phyloP scores from a whole-genome alignment of 2,113 vertebrate genomes.

The Oryzias curvinotus region DNA sequence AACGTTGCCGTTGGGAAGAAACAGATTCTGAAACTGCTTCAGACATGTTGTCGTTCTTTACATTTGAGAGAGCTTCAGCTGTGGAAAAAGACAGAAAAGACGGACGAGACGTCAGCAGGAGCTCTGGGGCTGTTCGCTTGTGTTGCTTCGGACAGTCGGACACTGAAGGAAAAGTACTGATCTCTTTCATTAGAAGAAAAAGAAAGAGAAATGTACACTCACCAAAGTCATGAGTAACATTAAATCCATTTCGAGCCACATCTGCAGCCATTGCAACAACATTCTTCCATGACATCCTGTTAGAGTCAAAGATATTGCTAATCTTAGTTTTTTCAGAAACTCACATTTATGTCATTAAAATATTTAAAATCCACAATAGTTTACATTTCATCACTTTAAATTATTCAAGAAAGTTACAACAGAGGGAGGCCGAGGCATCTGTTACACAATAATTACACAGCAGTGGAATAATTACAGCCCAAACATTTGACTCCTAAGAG shows the following conservation, averaged over 20 bases:
- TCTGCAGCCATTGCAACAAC: slow-evolving; percentile 83
- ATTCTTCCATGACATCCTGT: slow-evolving; percentile 87
- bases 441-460: slow-evolving; percentile 43
- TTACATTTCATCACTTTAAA: neutral
- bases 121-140: neutral
- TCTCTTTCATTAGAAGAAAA: no score
- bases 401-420: neutral
- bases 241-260: slow-evolving; percentile 91
- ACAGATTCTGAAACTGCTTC: slow-evolving; percentile 83
- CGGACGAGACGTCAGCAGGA: neutral
- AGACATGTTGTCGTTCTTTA: slow-evolving; percentile 81
- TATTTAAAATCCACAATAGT: neutral
- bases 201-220: slow-evolving; percentile 7
- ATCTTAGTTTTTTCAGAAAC: neutral
- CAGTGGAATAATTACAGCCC: slow-evolving; percentile 36
- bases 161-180: no score
- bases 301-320: slow-evolving; percentile 13
- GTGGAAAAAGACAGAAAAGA: slow-evolving; percentile 13
- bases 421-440: slow-evolving; percentile 12
- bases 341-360: slow-evolving; percentile 1
- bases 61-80: slow-evolving; percentile 85
- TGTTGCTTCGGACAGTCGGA: neutral
- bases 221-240: slow-evolving; percentile 94
- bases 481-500: slow-evolving; percentile 6
- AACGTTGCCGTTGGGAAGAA: slow-evolving; percentile 81